phyloP scores from a whole-genome alignment of 2,113 vertebrate species.

The Nesogale talazaci region DNA sequence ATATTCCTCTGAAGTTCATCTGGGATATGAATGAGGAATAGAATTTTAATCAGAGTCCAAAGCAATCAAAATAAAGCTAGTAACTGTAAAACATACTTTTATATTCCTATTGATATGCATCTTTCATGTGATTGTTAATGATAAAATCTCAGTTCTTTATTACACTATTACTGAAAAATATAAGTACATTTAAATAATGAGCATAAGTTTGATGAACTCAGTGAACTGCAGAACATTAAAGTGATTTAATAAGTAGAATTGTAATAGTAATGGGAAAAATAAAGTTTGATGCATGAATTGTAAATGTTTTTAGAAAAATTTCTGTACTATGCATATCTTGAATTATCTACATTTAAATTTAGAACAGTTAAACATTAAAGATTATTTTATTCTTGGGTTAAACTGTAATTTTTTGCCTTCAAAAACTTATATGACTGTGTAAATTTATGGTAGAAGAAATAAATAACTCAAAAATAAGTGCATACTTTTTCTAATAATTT shows the following conservation, averaged over 20 bases:
- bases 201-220: not conserved
- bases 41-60: not conserved
- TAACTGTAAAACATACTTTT: not conserved
- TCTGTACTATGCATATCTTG: not conserved
- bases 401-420: not conserved
- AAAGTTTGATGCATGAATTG: not conserved
- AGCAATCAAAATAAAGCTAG: not conserved
- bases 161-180: not conserved
- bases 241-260: not conserved
- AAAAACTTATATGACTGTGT: not conserved
- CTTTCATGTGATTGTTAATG: not conserved
- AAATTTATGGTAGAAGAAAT: not conserved
- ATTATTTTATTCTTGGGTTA: not conserved
- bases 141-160: not conserved
- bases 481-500: not conserved
- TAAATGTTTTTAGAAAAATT: not conserved
- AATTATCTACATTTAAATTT: not conserved
- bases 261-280: not conserved
- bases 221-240: not conserved
- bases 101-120: not conserved
- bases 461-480: not conserved
- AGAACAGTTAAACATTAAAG: not conserved
- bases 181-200: not conserved
- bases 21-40: conserved; percentile 76
- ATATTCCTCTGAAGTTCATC: conserved; percentile 74